Base-by-base conservation (phyloP, 2,888 invertebrate species). In the Stratiomys singularior region DNA sequence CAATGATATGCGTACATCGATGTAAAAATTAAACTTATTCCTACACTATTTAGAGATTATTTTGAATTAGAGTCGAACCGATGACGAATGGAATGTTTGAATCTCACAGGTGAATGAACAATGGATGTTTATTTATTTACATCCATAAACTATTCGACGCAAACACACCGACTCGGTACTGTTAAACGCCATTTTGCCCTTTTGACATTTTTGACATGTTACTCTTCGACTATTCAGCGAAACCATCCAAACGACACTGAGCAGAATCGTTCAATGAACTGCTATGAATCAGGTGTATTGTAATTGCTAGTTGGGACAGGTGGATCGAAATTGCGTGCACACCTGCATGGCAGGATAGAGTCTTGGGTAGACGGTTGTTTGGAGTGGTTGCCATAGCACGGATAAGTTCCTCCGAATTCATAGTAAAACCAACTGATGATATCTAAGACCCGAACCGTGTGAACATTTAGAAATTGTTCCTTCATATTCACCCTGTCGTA, bases 171-270 rank as follows among this genome's bases (percentile, higher is more conserved):
- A 69, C 2, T 46, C 11, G 69, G 69, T 13, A 69, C 25, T 46
- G 46, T 46, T 69, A 25, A 82, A 83, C 83, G 83, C 83, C 83
- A 84, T 84, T 82, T 84, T 83, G 82, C 83, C 84, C 82, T 83
- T 83, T 83, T 82, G 81, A 79, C 78, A 79, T 77, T 78, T 80
- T 81, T 77, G 63, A 77, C 80, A 82, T 81, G 79, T 58, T 30
- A 30, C 58, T n/a, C 44, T 18, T 44, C 44, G 46, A 21, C 60
- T 3, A 37, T 37, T 37, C 37, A 37, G 37, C 37, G 9, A 37
- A 9, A 37, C 37, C 37, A 37, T 3, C 37, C 3, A 37, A 9
- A 37, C 37, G 37, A 5, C 4, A 21, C 9, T 23, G 11, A 60
- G 5, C n/a, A 60, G 11, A 23, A 4, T 60, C 58, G 58, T 60